A percentile compares a stretch with the other conserved stretches of the same genome.
Evolutionary conservation across 2,797 vertebrate genomes (phyloP).

Genomic region (Hemitrygon akajei): DNA sequence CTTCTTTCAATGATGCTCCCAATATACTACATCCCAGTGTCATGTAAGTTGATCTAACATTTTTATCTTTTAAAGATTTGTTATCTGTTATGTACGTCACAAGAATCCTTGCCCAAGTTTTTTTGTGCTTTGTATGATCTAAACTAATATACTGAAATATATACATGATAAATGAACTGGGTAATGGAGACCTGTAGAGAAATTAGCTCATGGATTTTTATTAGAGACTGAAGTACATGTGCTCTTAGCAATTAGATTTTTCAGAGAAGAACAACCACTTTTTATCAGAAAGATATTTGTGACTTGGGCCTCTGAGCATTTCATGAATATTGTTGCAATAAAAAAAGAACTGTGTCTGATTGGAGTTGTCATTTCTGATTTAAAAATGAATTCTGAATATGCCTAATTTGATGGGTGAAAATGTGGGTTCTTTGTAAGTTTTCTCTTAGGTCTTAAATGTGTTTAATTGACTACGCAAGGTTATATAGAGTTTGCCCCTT

Average conservation of each 20-base stretch:
- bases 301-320: not conserved
- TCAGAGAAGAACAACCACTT: not conserved
- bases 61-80: constrained; percentile 52
- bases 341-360: not conserved
- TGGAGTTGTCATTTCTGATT: not conserved
- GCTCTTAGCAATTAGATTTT: not conserved
- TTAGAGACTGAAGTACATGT: not conserved
- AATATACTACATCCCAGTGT: constrained; percentile 93
- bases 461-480: not conserved
- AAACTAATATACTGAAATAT: not conserved
- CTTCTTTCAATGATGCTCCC: constrained; percentile 74
- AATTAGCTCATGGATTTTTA: not conserved
- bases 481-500: not conserved
- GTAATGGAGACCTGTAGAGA: no score
- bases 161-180: not conserved
- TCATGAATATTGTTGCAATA: not conserved
- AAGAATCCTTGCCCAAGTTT: not conserved
- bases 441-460: not conserved
- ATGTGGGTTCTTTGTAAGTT: not conserved
- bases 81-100: constrained; percentile 40
- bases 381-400: not conserved
- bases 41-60: constrained; percentile 91
- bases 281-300: not conserved
- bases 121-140: not conserved
- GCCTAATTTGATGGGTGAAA: not conserved